Base-by-base conservation (phyloP, 1,140 invertebrate species). In the Drosophila repletoides region DNA sequence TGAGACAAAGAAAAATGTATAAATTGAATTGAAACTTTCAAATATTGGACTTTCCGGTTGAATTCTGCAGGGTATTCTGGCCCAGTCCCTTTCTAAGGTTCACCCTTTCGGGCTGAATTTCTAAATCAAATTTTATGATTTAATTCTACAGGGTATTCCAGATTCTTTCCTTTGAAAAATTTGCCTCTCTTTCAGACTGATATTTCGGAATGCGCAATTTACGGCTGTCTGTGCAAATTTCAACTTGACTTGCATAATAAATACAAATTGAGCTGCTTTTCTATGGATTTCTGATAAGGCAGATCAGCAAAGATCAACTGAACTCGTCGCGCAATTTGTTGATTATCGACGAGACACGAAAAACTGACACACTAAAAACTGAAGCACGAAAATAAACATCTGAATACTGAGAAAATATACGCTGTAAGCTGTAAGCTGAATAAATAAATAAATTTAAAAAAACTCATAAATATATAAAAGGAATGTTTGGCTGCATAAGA, bases 221-320 rank as follows among this genome's bases (percentile, higher is more conserved):
- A 29, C n/a, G 2, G 10, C 41, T 17, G 45, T 3, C 5, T 61
- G 59, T 72, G 68, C 69, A 72, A 79, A 79, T 77, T 72, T 55
- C 55, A 63, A 70, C 69, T 64, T 21, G 51, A 52, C 56, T 77
- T 83, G 77, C 77, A 83, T 83, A 84, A 83, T 63, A 71, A 70
- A 79, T 72, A 53, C 61, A 81, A 80, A 81, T 81, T 76, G 72
- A 71, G 76, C 43, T 52, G 69, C 19, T 49, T 31, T 29, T 28
- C 31, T 29, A 17, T 15, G 34, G 12, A 21, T 33, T 34, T n/a
- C n/a, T 70, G 73, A 84, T 81, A 81, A 70, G 63, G 12, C 59
- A 53, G 46, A 65, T 63, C 59, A 63, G 65, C 28, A 33, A 26
- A 61, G 75, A 77, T 77, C 75, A 77, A 7, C 34, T 58, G 31